These are phyloP conservation scores for Copsychus sechellarum DNA, from an alignment of 2,113 vertebrate species.

Conservation along the genomic window DNA sequence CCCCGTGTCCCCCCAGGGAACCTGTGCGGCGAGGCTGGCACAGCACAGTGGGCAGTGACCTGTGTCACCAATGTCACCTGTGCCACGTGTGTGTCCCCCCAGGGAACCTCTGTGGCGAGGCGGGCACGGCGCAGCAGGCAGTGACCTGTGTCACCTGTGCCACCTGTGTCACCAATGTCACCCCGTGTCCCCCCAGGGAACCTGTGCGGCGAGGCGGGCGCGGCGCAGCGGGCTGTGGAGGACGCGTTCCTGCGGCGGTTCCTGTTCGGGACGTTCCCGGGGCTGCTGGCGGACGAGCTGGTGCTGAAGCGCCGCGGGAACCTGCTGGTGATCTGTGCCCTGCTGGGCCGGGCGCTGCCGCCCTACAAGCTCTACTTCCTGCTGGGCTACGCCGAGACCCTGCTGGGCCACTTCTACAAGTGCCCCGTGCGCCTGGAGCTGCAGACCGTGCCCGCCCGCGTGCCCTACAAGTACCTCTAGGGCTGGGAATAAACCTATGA, in stretches of 20 bases:
- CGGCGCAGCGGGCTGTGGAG: background rate
- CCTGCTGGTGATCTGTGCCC: background rate
- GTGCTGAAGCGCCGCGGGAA: background rate
- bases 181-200: background rate
- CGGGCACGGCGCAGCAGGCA: too few relatives aligned
- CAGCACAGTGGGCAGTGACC: too few relatives aligned
- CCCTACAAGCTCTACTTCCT: background rate
- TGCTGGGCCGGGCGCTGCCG: background rate
- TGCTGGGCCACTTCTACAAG: background rate
- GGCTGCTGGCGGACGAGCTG: background rate
- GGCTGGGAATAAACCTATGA: background rate
- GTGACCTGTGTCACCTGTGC: too few relatives aligned
- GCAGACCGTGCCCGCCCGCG: background rate
- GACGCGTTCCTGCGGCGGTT: background rate
- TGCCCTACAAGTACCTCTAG: background rate
- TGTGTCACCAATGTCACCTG: too few relatives aligned
- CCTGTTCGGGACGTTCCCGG: background rate
- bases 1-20: too few relatives aligned
- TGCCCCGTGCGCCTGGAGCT: constrained; percentile 4
- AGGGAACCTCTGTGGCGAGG: background rate
- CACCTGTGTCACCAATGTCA: background rate
- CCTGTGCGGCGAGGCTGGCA: too few relatives aligned
- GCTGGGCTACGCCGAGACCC: background rate
- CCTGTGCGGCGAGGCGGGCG: background rate
- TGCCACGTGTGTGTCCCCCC: background rate